Base-by-base conservation (phyloP, 2,797 vertebrate species). In the Leptatherina wallacei region DNA sequence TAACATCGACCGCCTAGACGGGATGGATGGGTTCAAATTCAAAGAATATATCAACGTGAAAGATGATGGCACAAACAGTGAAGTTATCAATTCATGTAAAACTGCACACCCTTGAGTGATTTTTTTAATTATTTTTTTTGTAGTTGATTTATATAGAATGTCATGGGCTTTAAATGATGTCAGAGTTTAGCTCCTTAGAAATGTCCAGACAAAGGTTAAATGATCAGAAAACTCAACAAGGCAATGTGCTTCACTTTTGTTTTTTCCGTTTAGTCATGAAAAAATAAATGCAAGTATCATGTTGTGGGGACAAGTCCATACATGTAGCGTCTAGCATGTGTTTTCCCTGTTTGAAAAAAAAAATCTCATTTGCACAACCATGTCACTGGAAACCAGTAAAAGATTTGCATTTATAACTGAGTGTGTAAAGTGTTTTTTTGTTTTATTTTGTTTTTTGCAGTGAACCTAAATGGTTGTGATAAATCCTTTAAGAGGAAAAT, bases 301-400 rank as follows among this genome's bases (percentile, higher is more conserved):
- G 70, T 69, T 82, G 70, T 71, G 61, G 63, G 68, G 52, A 71
- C 69, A 68, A 76, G 32, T 71, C 52, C 44, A 63, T 49, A 80
- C 20, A 71, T 38, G 75, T 86, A 22, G 51, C 64, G 69, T 86
- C 61, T 85, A 76, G 69, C 64, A 35, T 18, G 51, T 85, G 42
- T 81, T 79, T 77, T 71, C 20, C 58, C 58, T 69, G 59, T 74
- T 66, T 65, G 36, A 44, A 77, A 71, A 81, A 73, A 69, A 70
- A 67, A 5, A 51, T 85, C 69, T 77, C 57, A 82, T 89, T 89
- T 88, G 87, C 89, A 88, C 90, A 90, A 66, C 27, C 87, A 76
- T 89, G 83, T 89, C 87, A 89, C 86, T 90, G 89, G 88, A 90
- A 90, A 86, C 77, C 65, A 90, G 89, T 89, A 89, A 90, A 90